Evolutionary conservation across 1,140 invertebrate genomes (phyloP).

Genomic region (Papilio polytes): DNA sequence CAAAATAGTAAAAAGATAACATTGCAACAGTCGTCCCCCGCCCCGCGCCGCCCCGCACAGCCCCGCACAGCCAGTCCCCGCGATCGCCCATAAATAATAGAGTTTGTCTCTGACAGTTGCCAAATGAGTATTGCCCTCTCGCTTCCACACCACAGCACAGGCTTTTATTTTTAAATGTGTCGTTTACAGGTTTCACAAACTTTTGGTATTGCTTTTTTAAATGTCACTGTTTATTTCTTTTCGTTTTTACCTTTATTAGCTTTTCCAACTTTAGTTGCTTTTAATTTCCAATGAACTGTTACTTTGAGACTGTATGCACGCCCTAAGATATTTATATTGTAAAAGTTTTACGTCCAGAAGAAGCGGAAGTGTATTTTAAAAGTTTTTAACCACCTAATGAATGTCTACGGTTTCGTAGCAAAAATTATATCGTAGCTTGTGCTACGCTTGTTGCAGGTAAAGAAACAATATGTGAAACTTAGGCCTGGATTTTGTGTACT

Average conservation of each 20-base stretch:
- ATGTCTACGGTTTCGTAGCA: background rate
- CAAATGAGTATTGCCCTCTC: slow-evolving; percentile 60
- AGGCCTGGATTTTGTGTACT: too few relatives aligned
- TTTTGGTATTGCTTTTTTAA: slow-evolving; percentile 37
- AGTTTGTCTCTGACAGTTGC: slow-evolving; percentile 65
- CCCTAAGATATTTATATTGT: background rate
- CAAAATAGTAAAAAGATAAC: background rate
- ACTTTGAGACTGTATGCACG: background rate
- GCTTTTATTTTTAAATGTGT: slow-evolving; percentile 44
- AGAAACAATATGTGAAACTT: too few relatives aligned
- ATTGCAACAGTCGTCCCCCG: background rate
- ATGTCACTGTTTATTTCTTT: slow-evolving; percentile 17
- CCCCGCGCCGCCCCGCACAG: background rate
- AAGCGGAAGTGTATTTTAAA: background rate
- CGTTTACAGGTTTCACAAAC: slow-evolving; percentile 37
- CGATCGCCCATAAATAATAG: slow-evolving; percentile 63
- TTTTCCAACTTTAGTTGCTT: slow-evolving; percentile 7
- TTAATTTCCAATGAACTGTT: slow-evolving; percentile 14
- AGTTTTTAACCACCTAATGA: background rate
- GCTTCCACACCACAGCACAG: slow-evolving; percentile 40
- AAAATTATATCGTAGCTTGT: background rate
- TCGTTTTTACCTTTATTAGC: slow-evolving; percentile 5
- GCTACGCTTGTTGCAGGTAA: too few relatives aligned
- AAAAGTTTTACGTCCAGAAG: background rate
- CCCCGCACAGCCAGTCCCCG: background rate